Evolutionary conservation across 2,797 vertebrate genomes (phyloP), one percentile per base, ranked within the genome.

Genomic region (Gymnoscopelus microlampas): DNA sequence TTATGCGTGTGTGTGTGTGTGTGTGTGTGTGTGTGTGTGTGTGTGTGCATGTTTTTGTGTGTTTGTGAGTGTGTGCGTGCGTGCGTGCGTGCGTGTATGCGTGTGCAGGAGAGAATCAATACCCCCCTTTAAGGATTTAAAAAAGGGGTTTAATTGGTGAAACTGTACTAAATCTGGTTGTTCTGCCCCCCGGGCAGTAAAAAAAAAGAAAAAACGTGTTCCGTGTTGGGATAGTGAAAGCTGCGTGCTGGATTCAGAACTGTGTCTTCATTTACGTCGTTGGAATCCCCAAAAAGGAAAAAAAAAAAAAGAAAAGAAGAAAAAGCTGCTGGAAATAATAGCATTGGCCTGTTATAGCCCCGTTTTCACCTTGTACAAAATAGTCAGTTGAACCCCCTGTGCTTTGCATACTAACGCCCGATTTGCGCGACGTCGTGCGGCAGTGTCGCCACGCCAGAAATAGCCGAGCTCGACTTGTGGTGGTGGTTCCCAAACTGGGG

Each of bases 331-430:
- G 88, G 85, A 88, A 89, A 44, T 9, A 83, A 78, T 86, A 87
- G 86, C 81, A 78, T 90, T 77, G 85, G 88, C 82, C 88, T 62
- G 66, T 88, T 87, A 29, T 9, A 80, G 85, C 87, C 89, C 82
- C 12, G 68, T 88, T 84, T 69, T 90, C 84, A 88, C 86, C 85
- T 83, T 93, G 92, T 93, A 91, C 91, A 93, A 91, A 92, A 88
- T 90, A 26, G 86, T 89, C 86, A 85, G 88, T 89, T 90, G 77
- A 90, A 89, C 79, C 68, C 68, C 70, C 84, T 87, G 92, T 91
- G 87, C 88, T 89, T 80, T 87, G 83, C 90, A 90, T 91, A 89
- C 88, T 2, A 44, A 44, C 9, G 8, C 39, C 39, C 9, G 39
- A 44, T 44, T 44, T 9, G 8, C 2, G 39, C 39, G 39, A 44